Base-by-base conservation (phyloP, 1,140 invertebrate genomes). In the Mercenaria mercenaria region DNA sequence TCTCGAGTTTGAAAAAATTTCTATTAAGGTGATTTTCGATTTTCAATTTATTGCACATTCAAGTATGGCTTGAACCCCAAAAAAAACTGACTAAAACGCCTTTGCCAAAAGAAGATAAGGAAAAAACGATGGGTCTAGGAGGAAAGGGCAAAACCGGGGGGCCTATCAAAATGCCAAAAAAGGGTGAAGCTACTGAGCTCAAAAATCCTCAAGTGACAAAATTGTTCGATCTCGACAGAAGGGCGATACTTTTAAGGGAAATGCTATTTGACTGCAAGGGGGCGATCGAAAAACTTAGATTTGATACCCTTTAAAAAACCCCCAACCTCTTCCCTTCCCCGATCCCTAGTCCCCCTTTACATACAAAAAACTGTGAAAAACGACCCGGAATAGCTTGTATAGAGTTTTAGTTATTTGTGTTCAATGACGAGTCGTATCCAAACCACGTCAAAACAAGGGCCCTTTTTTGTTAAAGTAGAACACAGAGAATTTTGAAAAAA, bases 331-430 rank as follows among this genome's bases (percentile, higher is more conserved):
- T 15, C 11, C 34, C 23, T 37, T 37, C 23, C 6, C 32, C n/a
- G 69, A 74, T 26, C 69, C 23, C 20, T 20, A 11, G 32, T 1
- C 69, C 37, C 4, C 20, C 23, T 74, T 74, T 37, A 43, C 41
- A 6, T 41, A 37, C n/a, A n/a, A n/a, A 6, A 15, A 11, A 0
- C 8, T 8, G n/a, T 37, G 23, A 32, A 74, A 37, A 74, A 74
- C 69, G 69, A 74, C n/a, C n/a, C 29, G 69, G 23, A 74, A 74
- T 32, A 74, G 69, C 37, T 74, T 74, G 18, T 74, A 74, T 32
- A 74, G 69, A 74, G 69, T 43, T 23, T 74, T 13, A 74, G 69
- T 37, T 74, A 74, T 34, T 74, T 74, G 32, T 74, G 32, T 74
- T 74, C n/a, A 34, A 37, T 13, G 41, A 74, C 2, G 69, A 74